Evolutionary conservation across 2,888 invertebrate genomes (phyloP), one percentile per base, ranked within the genome.

Genomic region (Archips crataeganus): DNA sequence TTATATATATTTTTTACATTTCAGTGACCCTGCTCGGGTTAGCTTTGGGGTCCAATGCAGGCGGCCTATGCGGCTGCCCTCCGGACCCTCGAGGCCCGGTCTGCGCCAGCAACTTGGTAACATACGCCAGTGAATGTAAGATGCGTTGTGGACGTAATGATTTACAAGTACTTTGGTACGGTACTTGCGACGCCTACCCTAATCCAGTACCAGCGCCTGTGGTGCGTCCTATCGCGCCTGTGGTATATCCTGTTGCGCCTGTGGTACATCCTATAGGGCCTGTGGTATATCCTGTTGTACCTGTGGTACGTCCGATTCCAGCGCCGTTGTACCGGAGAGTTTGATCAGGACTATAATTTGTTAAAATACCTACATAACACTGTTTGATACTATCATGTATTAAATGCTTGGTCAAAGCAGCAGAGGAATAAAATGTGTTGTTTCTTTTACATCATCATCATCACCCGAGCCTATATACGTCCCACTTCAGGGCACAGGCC

Each of bases 61-160:
- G 3, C 4, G 61, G 9, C n/a, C 6, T 2, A 1, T 77, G 79
- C 63, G 71, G 61, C 0, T 79, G 78, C 59, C 9, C 34, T 0
- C 75, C 77, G 0, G 71, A 36, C 1, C 49, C 49, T 10, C 8
- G 9, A 0, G 39, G 15, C 0, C 67, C 72, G 1, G 70, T 83
- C 0, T 83, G 83, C 64, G 81, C 77, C 0, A 79, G 76, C 61
- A 77, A 82, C 75, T 62, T 9, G 8, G 59, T 74, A 10, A 79
- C 80, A 0, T 82, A 82, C 67, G 0, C 0, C 3, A 75, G 72
- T 51, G 64, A 34, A 39, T 82, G 81, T 54, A 23, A 34, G 3
- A 77, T 81, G 77, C 67, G 68, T 9, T 36, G 67, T 5, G 70
- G 62, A 9, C 11, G 39, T 5, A 2, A 9, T 3, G 15, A 51